These are phyloP conservation scores for Equus przewalskii DNA, from an alignment of 2,113 vertebrate species.

Conservation along the genomic window DNA sequence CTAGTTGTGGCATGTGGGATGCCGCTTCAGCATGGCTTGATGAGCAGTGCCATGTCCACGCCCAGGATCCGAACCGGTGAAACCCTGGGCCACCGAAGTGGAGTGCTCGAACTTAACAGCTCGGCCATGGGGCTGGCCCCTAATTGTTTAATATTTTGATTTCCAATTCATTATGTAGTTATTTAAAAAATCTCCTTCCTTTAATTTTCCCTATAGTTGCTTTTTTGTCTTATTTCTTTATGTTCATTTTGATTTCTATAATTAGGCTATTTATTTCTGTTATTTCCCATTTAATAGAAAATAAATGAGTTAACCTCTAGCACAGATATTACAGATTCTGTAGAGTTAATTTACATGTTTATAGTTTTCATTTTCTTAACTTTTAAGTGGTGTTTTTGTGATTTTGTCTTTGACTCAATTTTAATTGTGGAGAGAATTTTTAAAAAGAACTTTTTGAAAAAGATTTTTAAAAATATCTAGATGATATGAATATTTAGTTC, in stretches of 20 bases:
- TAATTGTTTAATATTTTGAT: neutral
- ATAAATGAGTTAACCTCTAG: neutral
- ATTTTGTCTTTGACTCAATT: neutral
- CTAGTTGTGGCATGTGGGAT: no score
- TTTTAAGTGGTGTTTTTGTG: neutral
- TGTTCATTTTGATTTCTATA: neutral
- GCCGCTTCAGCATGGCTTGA: no score
- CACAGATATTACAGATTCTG: neutral
- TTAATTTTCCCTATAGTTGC: neutral
- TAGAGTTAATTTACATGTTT: neutral
- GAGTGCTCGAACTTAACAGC: no score
- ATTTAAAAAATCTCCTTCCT: neutral
- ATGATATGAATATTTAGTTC: neutral
- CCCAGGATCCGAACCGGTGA: no score
- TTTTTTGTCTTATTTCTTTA: neutral
- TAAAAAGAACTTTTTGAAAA: neutral
- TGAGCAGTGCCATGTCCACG: no score
- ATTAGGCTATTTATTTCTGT: neutral
- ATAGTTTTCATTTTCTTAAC: conserved; percentile 8
- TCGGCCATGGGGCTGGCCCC: no score
- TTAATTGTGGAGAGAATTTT: neutral
- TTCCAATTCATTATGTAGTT: neutral
- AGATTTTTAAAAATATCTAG: neutral
- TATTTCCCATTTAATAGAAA: neutral
- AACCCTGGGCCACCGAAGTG: no score